These are phyloP conservation scores for Aphodius granarius DNA, from an alignment of 2,888 invertebrate genomes.

Conservation along the genomic window DNA sequence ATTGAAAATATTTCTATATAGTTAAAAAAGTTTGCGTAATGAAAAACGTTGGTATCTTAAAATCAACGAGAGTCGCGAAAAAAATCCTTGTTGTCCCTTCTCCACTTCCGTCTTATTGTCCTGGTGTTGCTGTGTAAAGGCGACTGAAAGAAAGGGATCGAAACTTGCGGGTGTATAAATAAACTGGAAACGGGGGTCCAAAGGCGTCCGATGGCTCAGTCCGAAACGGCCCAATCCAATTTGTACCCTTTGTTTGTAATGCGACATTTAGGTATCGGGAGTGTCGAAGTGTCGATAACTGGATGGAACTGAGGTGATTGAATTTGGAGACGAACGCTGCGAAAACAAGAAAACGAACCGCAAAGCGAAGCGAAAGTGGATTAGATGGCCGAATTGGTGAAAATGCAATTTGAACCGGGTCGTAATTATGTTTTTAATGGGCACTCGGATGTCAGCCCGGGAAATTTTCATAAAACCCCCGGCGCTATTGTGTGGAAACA, in stretches of 20 bases:
- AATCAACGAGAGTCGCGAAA: not conserved
- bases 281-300: constrained; percentile 11
- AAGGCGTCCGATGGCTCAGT: not conserved
- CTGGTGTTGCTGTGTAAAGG: not conserved
- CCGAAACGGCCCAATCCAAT: constrained; percentile 10
- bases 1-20: no score
- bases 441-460: not conserved
- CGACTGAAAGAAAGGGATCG: not conserved
- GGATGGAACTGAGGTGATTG: not conserved
- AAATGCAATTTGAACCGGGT: not conserved
- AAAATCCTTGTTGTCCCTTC: not conserved
- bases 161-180: constrained; percentile 1
- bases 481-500: not conserved
- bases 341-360: not conserved
- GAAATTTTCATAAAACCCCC: constrained; percentile 3
- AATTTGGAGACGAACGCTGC: constrained; percentile 4
- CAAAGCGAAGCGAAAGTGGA: constrained; percentile 2
- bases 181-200: not conserved
- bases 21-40: no score
- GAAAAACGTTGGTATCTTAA: not conserved
- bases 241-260: constrained; percentile 15
- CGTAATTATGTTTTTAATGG: constrained; percentile 12
- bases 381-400: not conserved
- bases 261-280: constrained; percentile 11
- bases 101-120: not conserved